Evolutionary conservation across 2,888 invertebrate species (phyloP).

Genomic region (Phengaris arion): DNA sequence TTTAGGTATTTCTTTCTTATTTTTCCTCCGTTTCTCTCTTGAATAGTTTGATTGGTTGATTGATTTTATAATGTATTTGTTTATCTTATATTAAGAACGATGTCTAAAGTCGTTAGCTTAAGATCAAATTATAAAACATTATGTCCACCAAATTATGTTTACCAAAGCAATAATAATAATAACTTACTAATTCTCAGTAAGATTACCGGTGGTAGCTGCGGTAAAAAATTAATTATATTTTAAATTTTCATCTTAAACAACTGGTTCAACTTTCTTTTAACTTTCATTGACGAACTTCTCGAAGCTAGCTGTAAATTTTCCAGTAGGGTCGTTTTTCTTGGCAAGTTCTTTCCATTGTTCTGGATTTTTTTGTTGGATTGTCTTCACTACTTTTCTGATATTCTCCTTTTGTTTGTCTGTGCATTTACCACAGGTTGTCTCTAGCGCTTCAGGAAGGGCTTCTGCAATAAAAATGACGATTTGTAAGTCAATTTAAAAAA

Average conservation of each 20-base stretch:
- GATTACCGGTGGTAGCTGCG: neutral
- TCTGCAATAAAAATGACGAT: constrained; percentile 42
- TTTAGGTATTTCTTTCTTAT: neutral
- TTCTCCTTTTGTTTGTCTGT: constrained; percentile 80
- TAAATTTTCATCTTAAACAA: neutral
- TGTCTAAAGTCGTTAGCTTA: neutral
- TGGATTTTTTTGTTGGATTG: constrained; percentile 78
- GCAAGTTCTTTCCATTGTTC: constrained; percentile 80
- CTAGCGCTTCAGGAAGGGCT: constrained; percentile 49
- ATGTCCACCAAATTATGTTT: neutral
- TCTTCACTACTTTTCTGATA: constrained; percentile 77
- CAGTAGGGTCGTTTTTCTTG: constrained; percentile 81
- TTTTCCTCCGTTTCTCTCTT: neutral
- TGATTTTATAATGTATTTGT: neutral
- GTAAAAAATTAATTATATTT: neutral
- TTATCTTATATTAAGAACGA: neutral
- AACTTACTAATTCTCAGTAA: too few species aligned
- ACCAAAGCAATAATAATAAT: too few species aligned
- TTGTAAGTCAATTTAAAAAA: too few species aligned
- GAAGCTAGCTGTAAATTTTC: constrained; percentile 76
- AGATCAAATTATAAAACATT: neutral
- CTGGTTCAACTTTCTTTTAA: constrained; percentile 26
- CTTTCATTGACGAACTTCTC: constrained; percentile 52
- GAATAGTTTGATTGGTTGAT: too few species aligned
- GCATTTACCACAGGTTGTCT: constrained; percentile 79